Evolutionary conservation across 2,113 vertebrate species (phyloP).

Genomic region (Tricholaema leucomelas): DNA sequence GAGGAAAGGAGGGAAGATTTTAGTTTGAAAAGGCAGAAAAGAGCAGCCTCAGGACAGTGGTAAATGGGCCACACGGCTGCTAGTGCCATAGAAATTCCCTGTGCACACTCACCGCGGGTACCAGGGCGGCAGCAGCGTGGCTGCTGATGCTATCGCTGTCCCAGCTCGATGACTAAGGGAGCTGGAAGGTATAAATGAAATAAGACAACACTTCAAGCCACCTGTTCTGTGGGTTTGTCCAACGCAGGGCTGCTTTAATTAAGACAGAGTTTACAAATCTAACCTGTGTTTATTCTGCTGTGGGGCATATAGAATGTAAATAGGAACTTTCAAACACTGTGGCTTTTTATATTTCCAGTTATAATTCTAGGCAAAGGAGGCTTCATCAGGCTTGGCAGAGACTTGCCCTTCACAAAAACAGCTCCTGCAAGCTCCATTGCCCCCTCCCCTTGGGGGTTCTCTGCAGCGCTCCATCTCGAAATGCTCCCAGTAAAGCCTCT

Average conservation of each 20-base stretch:
- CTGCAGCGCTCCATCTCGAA: not conserved
- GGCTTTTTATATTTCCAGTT: conserved; percentile 56
- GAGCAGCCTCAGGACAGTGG: not conserved
- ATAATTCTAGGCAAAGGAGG: conserved; percentile 32
- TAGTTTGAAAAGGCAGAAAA: not conserved
- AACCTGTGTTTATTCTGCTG: conserved; percentile 59
- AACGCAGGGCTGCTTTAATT: conserved; percentile 25
- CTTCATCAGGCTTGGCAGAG: conserved; percentile 16
- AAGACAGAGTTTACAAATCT: conserved; percentile 39
- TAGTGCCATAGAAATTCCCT: not conserved
- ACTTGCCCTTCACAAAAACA: not conserved
- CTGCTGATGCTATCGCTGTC: conserved; percentile 43
- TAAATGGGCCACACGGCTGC: not conserved
- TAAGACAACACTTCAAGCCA: not conserved
- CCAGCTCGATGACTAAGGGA: conserved; percentile 27
- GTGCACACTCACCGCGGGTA: accelerated
- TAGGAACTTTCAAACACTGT: conserved; percentile 32
- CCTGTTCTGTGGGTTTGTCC: conserved; percentile 52
- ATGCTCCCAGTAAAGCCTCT: not conserved
- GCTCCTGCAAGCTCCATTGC: not conserved
- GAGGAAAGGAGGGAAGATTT: not conserved
- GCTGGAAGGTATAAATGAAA: conserved; percentile 43
- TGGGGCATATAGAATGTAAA: conserved; percentile 62
- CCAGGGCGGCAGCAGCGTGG: not conserved
- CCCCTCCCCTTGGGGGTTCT: not conserved